A percentile compares a stretch with the other conserved stretches of the same genome.
Conservation (phyloP, 2,113 vertebrate species). For the Podarcis cretensis region DNA sequence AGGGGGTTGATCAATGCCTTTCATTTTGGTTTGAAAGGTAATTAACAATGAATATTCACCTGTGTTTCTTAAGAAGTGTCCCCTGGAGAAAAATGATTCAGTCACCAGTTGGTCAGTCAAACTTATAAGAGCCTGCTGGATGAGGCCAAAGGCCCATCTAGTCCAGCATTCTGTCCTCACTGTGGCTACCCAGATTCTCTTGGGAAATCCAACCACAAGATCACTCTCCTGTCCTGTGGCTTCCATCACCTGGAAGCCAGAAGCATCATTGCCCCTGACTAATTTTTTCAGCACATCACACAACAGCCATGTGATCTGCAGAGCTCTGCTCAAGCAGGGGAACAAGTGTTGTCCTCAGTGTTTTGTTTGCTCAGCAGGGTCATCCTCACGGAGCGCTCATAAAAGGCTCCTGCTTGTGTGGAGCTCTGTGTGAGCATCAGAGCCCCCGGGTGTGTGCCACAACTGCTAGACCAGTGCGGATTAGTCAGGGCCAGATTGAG, state of each 20-base stretch:
- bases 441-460: not conserved
- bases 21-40: conserved; percentile 65
- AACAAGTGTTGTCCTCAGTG: not conserved
- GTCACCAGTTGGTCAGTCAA: not conserved
- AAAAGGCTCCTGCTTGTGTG: not conserved
- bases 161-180: too few species aligned
- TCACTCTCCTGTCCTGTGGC: too few species aligned
- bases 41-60: conserved; percentile 1
- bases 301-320: not conserved
- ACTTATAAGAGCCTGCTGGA: not conserved
- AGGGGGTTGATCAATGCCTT: not conserved
- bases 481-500: too few species aligned
- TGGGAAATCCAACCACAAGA: too few species aligned
- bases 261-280: too few species aligned
- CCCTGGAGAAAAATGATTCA: conserved; percentile 44
- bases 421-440: not conserved
- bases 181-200: too few species aligned
- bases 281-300: not conserved
- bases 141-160: too few species aligned
- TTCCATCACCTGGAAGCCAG: too few species aligned
- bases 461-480: not conserved
- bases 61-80: not conserved
- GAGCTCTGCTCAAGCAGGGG: not conserved
- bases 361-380: not conserved
- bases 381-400: not conserved